Percentiles rank a stretch among this genome's conserved stretches.
phyloP scores from a whole-genome alignment of 2,888 invertebrate species.

The Ryuthela nishihirai region DNA sequence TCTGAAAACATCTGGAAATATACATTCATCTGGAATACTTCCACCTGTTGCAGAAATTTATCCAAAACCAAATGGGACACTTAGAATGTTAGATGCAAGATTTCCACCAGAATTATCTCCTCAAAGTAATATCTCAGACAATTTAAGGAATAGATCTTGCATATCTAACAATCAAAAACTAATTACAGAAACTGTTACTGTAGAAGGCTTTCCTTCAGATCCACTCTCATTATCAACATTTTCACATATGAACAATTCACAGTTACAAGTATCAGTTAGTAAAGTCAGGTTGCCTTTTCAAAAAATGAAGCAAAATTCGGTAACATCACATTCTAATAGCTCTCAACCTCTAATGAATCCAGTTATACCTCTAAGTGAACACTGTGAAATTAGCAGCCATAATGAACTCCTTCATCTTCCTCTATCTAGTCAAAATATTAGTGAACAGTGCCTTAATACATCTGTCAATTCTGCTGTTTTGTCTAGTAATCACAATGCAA shows the following conservation, averaged over 20 bases:
- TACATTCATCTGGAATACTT: constrained; percentile 22
- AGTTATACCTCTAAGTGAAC: too few relatives aligned
- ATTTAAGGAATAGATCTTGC: constrained; percentile 11
- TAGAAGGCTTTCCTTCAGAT: too few relatives aligned
- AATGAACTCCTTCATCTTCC: constrained; percentile 30
- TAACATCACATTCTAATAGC: neutral
- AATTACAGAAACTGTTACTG: too few relatives aligned
- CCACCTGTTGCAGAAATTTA: constrained; percentile 31
- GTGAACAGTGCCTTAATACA: constrained; percentile 29
- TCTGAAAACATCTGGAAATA: constrained; percentile 21
- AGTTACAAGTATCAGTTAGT: neutral
- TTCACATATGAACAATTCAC: too few relatives aligned
- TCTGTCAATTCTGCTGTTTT: constrained; percentile 26
- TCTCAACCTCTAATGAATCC: neutral
- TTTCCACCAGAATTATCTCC: constrained; percentile 19
- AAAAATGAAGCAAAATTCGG: neutral
- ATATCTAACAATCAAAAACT: constrained; percentile 23
- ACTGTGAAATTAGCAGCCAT: too few relatives aligned
- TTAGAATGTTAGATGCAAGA: constrained; percentile 25
- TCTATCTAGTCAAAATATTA: constrained; percentile 19
- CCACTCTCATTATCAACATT: too few relatives aligned
- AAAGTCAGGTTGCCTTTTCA: neutral
- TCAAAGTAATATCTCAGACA: constrained; percentile 11
- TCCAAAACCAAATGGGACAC: constrained; percentile 13
- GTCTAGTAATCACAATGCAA: constrained; percentile 27